Percentiles rank a stretch among this genome's conserved stretches.
These are phyloP conservation scores for Tenthredo distinguenda DNA, from an alignment of 2,888 invertebrate species.

Conservation along the genomic window DNA sequence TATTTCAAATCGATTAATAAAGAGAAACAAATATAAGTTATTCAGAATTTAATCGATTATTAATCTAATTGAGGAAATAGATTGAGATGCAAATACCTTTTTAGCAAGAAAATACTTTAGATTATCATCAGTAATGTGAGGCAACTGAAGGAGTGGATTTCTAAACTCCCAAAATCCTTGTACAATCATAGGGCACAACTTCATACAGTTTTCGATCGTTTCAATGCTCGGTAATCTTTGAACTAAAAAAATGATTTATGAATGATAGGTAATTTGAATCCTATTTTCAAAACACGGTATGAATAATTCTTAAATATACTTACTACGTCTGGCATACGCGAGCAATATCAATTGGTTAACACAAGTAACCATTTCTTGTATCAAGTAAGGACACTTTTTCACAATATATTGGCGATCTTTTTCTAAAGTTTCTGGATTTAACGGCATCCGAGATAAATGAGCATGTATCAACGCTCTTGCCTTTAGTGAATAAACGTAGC, in stretches of 20 bases:
- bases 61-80: background rate
- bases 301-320: constrained; percentile 72
- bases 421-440: constrained; percentile 90
- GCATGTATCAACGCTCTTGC: constrained; percentile 97
- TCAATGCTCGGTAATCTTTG: constrained; percentile 92
- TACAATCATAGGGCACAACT: constrained; percentile 96
- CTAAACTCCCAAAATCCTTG: constrained; percentile 98
- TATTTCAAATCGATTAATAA: constrained; percentile 34
- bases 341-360: constrained; percentile 95
- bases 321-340: constrained; percentile 93
- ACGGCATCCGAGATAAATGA: constrained; percentile 91
- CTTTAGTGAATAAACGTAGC: constrained; percentile 94
- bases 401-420: constrained; percentile 91
- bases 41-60: constrained; percentile 38
- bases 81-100: constrained; percentile 79
- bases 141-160: constrained; percentile 95
- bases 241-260: constrained; percentile 80
- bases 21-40: constrained; percentile 53
- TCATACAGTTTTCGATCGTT: constrained; percentile 99
- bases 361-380: constrained; percentile 98
- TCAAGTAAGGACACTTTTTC: constrained; percentile 95
- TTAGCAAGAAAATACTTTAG: constrained; percentile 91
- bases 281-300: background rate
- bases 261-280: constrained; percentile 37
- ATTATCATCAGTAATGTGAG: constrained; percentile 95